These are phyloP conservation scores for Amphipoea lucens DNA, from an alignment of 2,888 invertebrate genomes.

Conservation along the genomic window DNA sequence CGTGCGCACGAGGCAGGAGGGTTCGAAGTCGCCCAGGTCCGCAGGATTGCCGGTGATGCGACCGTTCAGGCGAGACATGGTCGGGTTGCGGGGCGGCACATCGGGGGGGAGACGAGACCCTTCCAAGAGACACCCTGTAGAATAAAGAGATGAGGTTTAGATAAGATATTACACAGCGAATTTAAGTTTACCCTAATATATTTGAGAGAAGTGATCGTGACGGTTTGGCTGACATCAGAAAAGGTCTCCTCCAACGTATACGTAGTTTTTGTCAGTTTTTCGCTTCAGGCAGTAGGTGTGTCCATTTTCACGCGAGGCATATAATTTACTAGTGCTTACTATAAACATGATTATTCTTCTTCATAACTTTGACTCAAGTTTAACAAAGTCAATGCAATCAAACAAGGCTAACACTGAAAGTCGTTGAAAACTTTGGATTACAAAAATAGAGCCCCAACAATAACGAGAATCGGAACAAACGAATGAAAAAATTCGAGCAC, in stretches of 20 bases:
- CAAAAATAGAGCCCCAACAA: conserved; percentile 72
- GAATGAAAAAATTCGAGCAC: conserved; percentile 52
- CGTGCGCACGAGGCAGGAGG: conserved; percentile 96
- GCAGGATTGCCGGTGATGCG: conserved; percentile 95
- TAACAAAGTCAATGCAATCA: conserved; percentile 50
- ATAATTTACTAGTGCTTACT: conserved; percentile 11
- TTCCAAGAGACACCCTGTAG: conserved; percentile 96
- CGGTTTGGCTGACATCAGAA: not conserved
- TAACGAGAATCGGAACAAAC: conserved; percentile 65
- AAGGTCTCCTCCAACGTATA: not conserved
- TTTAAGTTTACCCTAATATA: not conserved
- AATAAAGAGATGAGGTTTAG: conserved; percentile 52
- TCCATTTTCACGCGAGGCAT: not conserved
- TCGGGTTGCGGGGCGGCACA: conserved; percentile 96
- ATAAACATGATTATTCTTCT: conserved; percentile 26
- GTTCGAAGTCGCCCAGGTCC: conserved; percentile 95
- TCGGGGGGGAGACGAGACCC: conserved; percentile 96
- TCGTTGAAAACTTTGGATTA: conserved; percentile 55
- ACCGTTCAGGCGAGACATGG: conserved; percentile 97
- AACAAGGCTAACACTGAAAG: conserved; percentile 44
- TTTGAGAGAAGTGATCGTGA: not conserved
- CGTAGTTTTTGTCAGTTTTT: not conserved
- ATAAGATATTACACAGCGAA: not conserved
- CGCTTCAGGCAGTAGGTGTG: not conserved
- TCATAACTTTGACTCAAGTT: conserved; percentile 25